These are phyloP conservation scores for Leptodactylus fallax DNA, from an alignment of 2,797 vertebrate species.

Conservation along the genomic window DNA sequence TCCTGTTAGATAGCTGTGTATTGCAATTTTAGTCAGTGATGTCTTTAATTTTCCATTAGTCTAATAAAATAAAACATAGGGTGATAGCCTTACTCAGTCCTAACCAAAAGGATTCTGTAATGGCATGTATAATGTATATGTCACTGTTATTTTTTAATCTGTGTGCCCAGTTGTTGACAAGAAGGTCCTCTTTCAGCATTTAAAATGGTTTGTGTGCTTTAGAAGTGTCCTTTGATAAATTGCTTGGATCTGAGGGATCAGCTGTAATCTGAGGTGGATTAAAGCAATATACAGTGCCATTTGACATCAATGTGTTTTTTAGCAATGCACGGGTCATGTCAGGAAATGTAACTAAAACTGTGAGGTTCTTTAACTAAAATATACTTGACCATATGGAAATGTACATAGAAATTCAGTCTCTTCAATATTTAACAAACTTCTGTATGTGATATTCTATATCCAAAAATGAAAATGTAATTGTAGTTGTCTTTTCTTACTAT, in stretches of 20 bases:
- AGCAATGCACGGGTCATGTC: not conserved
- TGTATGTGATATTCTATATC: too few species aligned
- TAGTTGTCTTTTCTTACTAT: too few species aligned
- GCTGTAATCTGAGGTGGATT: not conserved
- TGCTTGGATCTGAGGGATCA: not conserved
- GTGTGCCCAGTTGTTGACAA: too few species aligned
- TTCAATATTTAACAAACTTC: too few species aligned
- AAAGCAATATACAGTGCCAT: not conserved
- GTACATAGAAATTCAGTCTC: too few species aligned
- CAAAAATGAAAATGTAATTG: too few species aligned
- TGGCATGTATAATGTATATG: too few species aligned
- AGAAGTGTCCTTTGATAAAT: not conserved
- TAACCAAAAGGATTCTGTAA: not conserved
- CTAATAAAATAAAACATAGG: not conserved
- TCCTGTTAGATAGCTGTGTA: conserved; percentile 37
- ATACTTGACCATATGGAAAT: too few species aligned
- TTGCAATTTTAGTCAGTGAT: conserved; percentile 31
- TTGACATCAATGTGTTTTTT: not conserved
- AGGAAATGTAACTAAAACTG: too few species aligned
- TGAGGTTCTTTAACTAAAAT: too few species aligned
- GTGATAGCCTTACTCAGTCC: not conserved
- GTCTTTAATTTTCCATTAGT: conserved; percentile 31
- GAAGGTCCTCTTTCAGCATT: not conserved
- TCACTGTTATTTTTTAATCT: too few species aligned
- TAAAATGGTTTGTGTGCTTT: not conserved